Percentiles rank a stretch among this genome's conserved stretches.
phyloP scores from a whole-genome alignment of 2,113 vertebrate genomes.

The Orthonyx spaldingii region DNA sequence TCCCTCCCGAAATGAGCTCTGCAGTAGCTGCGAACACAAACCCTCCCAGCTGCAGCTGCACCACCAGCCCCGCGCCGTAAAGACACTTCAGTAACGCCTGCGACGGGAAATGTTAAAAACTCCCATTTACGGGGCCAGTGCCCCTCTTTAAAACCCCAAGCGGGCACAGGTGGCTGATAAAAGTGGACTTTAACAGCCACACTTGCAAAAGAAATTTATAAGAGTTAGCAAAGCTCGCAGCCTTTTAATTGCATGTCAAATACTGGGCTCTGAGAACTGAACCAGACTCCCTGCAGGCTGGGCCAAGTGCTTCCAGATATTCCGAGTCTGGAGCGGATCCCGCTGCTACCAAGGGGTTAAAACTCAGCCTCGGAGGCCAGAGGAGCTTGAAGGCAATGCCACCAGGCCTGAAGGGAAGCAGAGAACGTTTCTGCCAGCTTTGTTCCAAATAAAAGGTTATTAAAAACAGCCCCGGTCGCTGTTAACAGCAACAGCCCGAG shows the following conservation, averaged over 20 bases:
- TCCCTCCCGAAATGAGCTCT: fast-evolving
- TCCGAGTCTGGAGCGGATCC: not conserved
- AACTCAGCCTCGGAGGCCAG: not conserved
- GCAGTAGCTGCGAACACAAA: not conserved
- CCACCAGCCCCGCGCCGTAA: not conserved
- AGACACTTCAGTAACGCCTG: not conserved
- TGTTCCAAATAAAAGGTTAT: conserved; percentile 18
- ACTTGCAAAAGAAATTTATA: not conserved
- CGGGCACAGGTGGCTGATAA: conserved; percentile 1
- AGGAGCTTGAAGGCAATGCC: not conserved
- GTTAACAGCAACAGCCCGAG: not conserved
- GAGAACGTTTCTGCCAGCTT: conserved; percentile 3
- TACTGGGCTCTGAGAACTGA: not conserved
- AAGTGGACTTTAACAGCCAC: not conserved
- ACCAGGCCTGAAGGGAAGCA: conserved; percentile 6
- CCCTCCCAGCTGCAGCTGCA: not conserved
- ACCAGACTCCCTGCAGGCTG: not conserved
- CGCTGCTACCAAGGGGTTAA: not conserved
- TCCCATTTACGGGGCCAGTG: not conserved
- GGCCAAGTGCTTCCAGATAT: conserved; percentile 35
- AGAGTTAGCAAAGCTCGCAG: not conserved
- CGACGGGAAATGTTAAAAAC: not conserved
- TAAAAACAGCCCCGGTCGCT: not conserved
- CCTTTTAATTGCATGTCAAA: conserved; percentile 8
- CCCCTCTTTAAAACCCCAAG: not conserved